Percentiles rank a stretch among this genome's conserved stretches.
Conservation (phyloP, 2,888 invertebrate genomes). For the Athalia rosae region DNA sequence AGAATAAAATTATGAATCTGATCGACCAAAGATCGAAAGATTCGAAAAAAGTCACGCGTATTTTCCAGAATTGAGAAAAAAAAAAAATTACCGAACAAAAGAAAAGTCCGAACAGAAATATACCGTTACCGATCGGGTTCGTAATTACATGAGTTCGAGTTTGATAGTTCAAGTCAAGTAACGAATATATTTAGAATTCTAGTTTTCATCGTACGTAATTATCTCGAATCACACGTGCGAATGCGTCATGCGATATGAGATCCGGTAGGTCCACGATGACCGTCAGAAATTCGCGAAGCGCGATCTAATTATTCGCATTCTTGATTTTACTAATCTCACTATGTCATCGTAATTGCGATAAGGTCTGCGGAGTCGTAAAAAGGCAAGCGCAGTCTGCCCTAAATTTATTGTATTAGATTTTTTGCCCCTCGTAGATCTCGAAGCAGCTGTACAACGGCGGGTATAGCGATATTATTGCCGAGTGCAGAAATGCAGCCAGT, state of each 20-base stretch:
- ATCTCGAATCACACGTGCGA: neutral
- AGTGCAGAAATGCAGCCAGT: slow-evolving; percentile 5
- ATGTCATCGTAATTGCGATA: neutral
- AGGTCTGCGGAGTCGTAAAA: neutral
- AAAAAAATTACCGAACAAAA: too few relatives aligned
- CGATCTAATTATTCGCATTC: neutral
- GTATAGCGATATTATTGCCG: slow-evolving; percentile 3
- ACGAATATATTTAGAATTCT: too few relatives aligned
- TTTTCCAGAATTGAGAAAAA: too few relatives aligned
- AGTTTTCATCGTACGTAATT: too few relatives aligned
- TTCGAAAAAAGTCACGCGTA: too few relatives aligned
- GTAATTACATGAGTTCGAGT: too few relatives aligned
- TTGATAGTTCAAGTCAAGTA: too few relatives aligned
- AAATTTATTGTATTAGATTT: neutral
- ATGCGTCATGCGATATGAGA: neutral
- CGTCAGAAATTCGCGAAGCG: neutral
- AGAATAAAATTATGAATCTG: too few relatives aligned
- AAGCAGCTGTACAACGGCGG: neutral
- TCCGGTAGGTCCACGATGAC: neutral
- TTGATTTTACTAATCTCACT: neutral
- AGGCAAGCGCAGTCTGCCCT: slow-evolving; percentile 12
- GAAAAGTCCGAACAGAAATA: too few relatives aligned
- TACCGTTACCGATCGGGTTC: too few relatives aligned
- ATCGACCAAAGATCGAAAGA: too few relatives aligned
- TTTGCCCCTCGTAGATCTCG: neutral